These are phyloP conservation scores for Lepisosteus osseus DNA, from an alignment of 2,113 vertebrate genomes.

Conservation along the genomic window DNA sequence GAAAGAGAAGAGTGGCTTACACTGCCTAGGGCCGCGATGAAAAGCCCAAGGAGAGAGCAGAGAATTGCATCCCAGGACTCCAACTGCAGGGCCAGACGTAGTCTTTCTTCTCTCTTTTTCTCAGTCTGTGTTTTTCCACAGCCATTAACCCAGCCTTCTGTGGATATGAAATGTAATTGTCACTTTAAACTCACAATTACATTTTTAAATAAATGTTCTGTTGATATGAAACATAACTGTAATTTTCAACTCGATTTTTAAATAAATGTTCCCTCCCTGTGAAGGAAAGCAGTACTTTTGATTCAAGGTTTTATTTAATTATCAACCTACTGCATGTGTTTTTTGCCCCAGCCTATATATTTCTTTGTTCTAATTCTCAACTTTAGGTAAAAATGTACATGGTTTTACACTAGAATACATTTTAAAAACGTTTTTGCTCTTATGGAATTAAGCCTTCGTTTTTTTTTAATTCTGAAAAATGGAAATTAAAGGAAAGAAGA, in stretches of 20 bases:
- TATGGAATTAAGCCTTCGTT: too few species aligned
- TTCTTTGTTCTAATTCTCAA: too few species aligned
- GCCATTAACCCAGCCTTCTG: too few species aligned
- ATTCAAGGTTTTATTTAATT: constrained; percentile 3
- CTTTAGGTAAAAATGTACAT: too few species aligned
- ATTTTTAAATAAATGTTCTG: neutral
- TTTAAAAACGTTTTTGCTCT: too few species aligned
- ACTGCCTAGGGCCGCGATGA: constrained; percentile 41
- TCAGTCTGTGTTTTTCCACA: constrained; percentile 24
- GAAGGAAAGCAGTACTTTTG: neutral
- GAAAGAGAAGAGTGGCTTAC: constrained; percentile 51
- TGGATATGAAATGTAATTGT: neutral
- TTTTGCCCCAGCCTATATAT: too few species aligned
- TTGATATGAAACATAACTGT: too few species aligned
- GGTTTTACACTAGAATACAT: too few species aligned
- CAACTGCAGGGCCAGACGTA: constrained; percentile 29
- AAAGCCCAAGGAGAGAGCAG: neutral
- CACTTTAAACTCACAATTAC: neutral
- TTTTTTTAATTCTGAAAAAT: too few species aligned
- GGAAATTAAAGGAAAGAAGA: too few species aligned
- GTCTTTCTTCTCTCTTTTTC: too few species aligned
- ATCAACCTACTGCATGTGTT: neutral
- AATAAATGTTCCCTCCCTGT: neutral
- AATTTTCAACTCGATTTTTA: too few species aligned
- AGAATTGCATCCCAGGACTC: constrained; percentile 39